Evolutionary conservation across 2,113 vertebrate species (phyloP).

Genomic region (Erpornis zantholeuca): DNA sequence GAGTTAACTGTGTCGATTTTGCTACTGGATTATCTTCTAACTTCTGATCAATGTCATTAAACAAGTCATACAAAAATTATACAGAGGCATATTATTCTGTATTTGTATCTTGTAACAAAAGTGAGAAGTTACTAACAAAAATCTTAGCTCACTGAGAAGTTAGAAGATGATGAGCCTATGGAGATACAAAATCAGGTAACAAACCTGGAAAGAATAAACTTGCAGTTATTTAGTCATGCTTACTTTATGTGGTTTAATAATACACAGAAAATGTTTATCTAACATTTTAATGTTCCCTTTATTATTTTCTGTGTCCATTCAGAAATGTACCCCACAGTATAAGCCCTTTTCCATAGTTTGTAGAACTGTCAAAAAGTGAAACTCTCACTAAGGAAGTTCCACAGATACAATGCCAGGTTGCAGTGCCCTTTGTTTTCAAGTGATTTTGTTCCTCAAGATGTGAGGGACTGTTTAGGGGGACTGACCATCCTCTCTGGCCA

Average conservation of each 20-base stretch:
- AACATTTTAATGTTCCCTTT: background rate
- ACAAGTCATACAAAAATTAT: background rate
- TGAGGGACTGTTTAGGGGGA: background rate
- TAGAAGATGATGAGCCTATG: background rate
- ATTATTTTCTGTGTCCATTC: background rate
- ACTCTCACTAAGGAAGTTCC: background rate
- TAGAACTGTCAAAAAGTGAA: background rate
- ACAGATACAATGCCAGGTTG: background rate
- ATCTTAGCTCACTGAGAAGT: background rate
- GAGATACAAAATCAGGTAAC: background rate
- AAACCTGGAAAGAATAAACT: background rate
- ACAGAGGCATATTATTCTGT: background rate
- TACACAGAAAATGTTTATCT: background rate
- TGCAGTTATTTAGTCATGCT: background rate
- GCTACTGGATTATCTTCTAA: background rate
- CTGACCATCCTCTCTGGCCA: background rate
- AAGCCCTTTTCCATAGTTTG: background rate
- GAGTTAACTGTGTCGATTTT: background rate
- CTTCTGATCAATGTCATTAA: background rate
- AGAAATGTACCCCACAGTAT: background rate
- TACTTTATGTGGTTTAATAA: background rate
- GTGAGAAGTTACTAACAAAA: background rate
- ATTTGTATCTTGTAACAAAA: background rate
- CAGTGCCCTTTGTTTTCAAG: background rate
- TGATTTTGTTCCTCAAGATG: background rate